phyloP scores from a whole-genome alignment of 1,140 invertebrate genomes.

The Calliopsis andreniformis region DNA sequence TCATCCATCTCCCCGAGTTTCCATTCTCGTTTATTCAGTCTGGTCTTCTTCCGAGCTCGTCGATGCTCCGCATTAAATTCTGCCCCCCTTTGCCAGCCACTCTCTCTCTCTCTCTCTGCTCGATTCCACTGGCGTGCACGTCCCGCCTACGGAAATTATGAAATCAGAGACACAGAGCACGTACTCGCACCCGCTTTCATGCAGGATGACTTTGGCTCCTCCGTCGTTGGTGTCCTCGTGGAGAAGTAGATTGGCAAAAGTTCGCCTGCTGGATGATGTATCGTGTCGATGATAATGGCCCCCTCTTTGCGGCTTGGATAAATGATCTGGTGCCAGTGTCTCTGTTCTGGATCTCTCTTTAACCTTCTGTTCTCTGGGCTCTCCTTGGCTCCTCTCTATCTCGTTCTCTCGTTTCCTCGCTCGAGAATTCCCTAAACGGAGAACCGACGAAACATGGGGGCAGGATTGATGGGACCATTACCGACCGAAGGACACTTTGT shows the following conservation, averaged over 20 bases:
- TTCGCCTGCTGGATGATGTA: constrained; percentile 62
- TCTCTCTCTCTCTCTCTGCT: constrained; percentile 11
- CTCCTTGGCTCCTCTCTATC: no score
- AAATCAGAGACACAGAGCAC: constrained; percentile 75
- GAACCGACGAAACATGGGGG: constrained; percentile 7
- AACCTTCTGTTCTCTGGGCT: no score
- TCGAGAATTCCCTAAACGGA: constrained; percentile 9
- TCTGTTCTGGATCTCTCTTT: no score
- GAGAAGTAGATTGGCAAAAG: constrained; percentile 64
- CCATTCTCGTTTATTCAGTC: constrained; percentile 49
- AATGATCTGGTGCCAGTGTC: constrained; percentile 21
- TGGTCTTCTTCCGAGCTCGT: constrained; percentile 36
- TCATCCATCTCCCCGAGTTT: constrained; percentile 52
- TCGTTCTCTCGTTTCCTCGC: no score
- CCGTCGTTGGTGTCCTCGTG: constrained; percentile 41
- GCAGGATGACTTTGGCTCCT: constrained; percentile 48
- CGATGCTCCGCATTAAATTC: constrained; percentile 53
- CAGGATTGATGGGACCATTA: constrained; percentile 14
- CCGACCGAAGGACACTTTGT: not conserved
- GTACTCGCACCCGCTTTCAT: constrained; percentile 56
- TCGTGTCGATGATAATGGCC: constrained; percentile 64
- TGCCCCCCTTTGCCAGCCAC: constrained; percentile 19
- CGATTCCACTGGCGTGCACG: constrained; percentile 56
- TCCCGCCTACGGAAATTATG: constrained; percentile 74
- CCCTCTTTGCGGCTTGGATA: constrained; percentile 7